phyloP scores from a whole-genome alignment of 1,140 invertebrate genomes.

The Chionoecetes opilio region DNA sequence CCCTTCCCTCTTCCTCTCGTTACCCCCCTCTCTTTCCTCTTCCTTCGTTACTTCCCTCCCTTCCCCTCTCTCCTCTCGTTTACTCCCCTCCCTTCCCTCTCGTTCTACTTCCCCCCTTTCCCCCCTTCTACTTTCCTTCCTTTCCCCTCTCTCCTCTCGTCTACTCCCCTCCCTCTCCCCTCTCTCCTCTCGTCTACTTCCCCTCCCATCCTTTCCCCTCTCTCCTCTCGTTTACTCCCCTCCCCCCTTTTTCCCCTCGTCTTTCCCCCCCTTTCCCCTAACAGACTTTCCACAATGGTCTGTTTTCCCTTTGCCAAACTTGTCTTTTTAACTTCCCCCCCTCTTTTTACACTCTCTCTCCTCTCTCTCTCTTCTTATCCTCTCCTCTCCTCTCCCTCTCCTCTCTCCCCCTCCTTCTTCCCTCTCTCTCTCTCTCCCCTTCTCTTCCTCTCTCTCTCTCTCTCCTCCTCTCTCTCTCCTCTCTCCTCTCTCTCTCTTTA shows the following conservation, averaged over 20 bases:
- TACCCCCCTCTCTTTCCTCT: not conserved
- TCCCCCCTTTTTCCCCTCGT: not conserved
- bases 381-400: too few species aligned
- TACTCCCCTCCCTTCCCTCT: too few species aligned
- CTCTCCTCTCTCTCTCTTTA: not conserved
- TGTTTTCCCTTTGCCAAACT: too few species aligned
- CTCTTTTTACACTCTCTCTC: too few species aligned
- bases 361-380: too few species aligned
- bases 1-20: not conserved
- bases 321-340: too few species aligned
- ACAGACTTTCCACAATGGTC: too few species aligned
- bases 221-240: not conserved
- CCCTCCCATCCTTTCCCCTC: not conserved
- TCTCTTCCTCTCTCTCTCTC: not conserved
- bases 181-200: not conserved
- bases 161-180: not conserved
- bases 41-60: not conserved
- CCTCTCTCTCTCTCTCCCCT: not conserved
- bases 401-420: not conserved
- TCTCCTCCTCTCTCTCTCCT: not conserved
- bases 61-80: not conserved
- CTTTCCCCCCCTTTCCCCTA: not conserved
- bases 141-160: not conserved
- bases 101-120: not conserved
- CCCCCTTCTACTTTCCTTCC: not conserved